Percentiles rank a stretch among this genome's conserved stretches.
Evolutionary conservation across 2,797 vertebrate species (phyloP).

Genomic region (Coreius guichenoti): DNA sequence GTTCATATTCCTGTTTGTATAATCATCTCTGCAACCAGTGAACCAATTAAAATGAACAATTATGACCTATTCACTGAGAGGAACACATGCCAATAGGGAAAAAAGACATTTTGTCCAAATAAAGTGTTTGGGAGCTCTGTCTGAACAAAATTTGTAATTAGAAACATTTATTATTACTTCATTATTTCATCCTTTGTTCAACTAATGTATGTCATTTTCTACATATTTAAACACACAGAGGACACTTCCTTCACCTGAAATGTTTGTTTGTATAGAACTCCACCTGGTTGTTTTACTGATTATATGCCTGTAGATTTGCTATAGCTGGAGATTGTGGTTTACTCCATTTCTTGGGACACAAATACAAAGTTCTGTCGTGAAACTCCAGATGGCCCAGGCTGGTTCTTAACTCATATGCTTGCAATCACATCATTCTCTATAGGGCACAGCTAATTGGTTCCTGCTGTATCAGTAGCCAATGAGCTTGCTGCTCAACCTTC

Average conservation of each 20-base stretch:
- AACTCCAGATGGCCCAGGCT: no score
- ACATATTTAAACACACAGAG: not conserved
- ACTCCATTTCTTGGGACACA: no score
- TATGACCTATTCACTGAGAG: not conserved
- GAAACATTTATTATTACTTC: not conserved
- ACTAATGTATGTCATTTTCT: no score
- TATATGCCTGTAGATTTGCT: no score
- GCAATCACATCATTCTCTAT: not conserved
- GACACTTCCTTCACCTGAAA: not conserved
- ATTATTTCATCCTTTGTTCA: not conserved
- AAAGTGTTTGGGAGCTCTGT: not conserved
- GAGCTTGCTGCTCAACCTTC: not conserved
- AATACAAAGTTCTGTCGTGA: no score
- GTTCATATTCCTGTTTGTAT: constrained; percentile 25
- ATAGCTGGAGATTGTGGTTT: no score
- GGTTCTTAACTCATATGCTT: no score
- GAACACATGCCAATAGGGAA: not conserved
- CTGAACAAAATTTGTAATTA: not conserved
- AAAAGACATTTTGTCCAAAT: constrained; percentile 2
- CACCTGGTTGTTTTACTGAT: no score
- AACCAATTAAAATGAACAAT: constrained; percentile 11
- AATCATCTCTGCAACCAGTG: not conserved
- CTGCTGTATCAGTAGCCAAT: not conserved
- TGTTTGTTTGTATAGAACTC: no score
- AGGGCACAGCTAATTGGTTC: not conserved